Conservation (phyloP, 2,888 invertebrate species). For the Rhyacophila evoluta region DNA sequence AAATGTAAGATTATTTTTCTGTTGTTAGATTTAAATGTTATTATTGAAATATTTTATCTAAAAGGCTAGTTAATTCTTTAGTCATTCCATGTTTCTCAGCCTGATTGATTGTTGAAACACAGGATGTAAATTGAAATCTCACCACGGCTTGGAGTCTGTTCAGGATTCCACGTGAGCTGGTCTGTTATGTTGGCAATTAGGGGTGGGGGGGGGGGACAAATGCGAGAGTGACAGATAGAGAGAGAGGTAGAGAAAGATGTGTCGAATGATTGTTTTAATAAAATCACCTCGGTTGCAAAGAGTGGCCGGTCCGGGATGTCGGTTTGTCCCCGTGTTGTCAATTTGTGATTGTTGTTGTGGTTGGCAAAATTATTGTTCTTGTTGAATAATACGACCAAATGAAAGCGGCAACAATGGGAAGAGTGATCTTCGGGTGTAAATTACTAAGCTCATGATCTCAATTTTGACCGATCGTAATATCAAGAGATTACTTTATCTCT, state of each 20-base stretch:
- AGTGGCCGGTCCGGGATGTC: constrained; percentile 30
- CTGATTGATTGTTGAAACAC: not conserved
- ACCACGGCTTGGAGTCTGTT: not conserved
- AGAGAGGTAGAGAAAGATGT: not conserved
- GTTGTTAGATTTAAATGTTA: too few species aligned
- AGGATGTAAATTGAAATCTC: not conserved
- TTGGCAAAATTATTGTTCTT: constrained; percentile 30
- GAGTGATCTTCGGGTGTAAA: constrained; percentile 30
- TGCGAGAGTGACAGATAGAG: not conserved
- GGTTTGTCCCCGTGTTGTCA: constrained; percentile 33
- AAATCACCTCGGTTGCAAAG: constrained; percentile 30
- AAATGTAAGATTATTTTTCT: too few species aligned
- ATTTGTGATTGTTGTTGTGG: constrained; percentile 13
- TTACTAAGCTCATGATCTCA: constrained; percentile 43
- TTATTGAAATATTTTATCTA: too few species aligned
- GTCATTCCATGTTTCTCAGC: not conserved
- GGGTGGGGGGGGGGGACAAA: not conserved
- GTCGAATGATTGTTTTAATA: constrained; percentile 11
- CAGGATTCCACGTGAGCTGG: not conserved
- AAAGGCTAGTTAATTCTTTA: too few species aligned
- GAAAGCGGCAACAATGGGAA: constrained; percentile 43
- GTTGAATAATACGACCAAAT: constrained; percentile 19
- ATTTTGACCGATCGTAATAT: not conserved
- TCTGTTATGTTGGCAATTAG: not conserved
- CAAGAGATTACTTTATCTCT: too few species aligned